Evolutionary conservation across 2,888 invertebrate species (phyloP), one percentile per base, ranked within the genome.

Genomic region (Apamea crenata): DNA sequence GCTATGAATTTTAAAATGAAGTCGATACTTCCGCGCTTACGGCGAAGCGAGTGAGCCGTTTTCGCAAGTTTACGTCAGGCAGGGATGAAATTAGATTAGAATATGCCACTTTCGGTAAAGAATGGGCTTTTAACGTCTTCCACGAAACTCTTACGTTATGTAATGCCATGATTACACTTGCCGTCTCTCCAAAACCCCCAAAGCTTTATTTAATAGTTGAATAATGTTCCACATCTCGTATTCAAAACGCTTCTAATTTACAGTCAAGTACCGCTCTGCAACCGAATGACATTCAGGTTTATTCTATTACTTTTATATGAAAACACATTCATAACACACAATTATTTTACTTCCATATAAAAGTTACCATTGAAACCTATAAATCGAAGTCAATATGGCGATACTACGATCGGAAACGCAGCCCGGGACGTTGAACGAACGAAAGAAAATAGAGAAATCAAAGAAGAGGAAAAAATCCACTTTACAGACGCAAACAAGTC

Each of bases 1-100:
- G 96, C 96, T 94, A 96, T 97, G 97, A 97, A 97, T 97, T 97
- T 97, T 97, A 97, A 96, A 97, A 96, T 96, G 95, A 94, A 96
- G 96, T 95, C 96, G 95, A 96, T 96, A 96, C 96, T 96, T 96
- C 95, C 96, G 93, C 93, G 94, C 94, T 95, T 93, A 93, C 92
- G 92, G 93, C 90, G 91, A 88, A 89, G 90, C 91, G 92, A 90
- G 92, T 90, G 94, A 93, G 94, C 93, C 93, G 92, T 93, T 95
- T 93, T 94, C 93, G 92, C 92, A 93, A 95, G 94, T 95, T 95
- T 92, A 93, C 93, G 92, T 93, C 92, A 92, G 89, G 89, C 91
- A 91, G 94, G 95, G 95, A 95, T 95, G 94, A 95, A 96, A 96
- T 96, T 96, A 96, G 95, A 96, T 96, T 95, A 95, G 90, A 96